These are phyloP conservation scores for Drosophila melanica DNA, from an alignment of 1,140 invertebrate genomes.

Conservation along the genomic window DNA sequence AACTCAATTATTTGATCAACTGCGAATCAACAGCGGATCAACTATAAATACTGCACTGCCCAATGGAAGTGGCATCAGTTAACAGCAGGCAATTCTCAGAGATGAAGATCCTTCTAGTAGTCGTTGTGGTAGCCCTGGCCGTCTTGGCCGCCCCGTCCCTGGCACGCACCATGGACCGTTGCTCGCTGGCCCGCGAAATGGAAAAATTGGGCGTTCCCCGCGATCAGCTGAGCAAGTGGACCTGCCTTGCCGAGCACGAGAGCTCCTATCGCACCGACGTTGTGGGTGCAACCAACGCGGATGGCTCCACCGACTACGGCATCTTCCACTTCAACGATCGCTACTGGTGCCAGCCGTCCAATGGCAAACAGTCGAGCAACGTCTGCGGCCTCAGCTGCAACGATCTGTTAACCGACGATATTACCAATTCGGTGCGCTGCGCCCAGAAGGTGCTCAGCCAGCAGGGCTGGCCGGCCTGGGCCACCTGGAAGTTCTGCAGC, in stretches of 20 bases:
- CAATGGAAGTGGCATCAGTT: constrained; percentile 2
- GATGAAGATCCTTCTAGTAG: constrained; percentile 32
- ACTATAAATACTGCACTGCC: constrained; percentile 32
- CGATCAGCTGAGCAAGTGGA: constrained; percentile 45
- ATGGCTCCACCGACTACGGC: constrained; percentile 66
- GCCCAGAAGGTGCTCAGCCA: constrained; percentile 49
- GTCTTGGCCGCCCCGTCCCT: constrained; percentile 9
- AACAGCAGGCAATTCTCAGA: not conserved
- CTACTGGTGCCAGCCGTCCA: constrained; percentile 64
- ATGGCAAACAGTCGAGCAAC: constrained; percentile 43
- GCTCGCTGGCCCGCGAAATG: constrained; percentile 56
- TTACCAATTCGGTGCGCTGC: constrained; percentile 49
- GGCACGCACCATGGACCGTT: constrained; percentile 51
- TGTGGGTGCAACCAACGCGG: constrained; percentile 50
- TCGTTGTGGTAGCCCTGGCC: constrained; percentile 3
- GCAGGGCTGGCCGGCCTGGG: constrained; percentile 67
- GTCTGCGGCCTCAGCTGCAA: constrained; percentile 49
- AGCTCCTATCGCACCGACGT: constrained; percentile 51
- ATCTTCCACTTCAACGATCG: constrained; percentile 73
- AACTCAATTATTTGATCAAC: constrained; percentile 6
- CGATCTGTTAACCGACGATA: constrained; percentile 42
- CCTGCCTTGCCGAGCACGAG: constrained; percentile 55
- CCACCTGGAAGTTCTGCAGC: constrained; percentile 61
- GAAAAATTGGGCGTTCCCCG: constrained; percentile 43
- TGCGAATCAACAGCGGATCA: not conserved